These are phyloP conservation scores for Cinara cedri DNA, from an alignment of 2,888 invertebrate species.

Conservation along the genomic window DNA sequence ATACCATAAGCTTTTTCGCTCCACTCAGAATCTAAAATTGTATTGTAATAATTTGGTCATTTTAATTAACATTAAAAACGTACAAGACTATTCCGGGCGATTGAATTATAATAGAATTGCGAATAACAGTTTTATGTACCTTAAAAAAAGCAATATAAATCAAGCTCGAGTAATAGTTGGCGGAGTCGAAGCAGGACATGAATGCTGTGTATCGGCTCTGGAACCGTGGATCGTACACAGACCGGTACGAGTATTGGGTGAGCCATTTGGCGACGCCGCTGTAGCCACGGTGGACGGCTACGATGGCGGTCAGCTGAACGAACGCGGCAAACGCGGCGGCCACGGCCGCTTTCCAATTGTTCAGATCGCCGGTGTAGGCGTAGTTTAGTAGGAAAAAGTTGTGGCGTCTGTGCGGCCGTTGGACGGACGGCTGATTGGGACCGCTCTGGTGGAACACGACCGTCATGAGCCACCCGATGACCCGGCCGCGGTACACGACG, in stretches of 20 bases:
- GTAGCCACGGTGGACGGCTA: constrained; percentile 47
- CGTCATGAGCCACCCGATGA: constrained; percentile 40
- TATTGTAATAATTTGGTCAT: no score
- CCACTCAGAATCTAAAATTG: no score
- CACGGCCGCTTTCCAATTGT: constrained; percentile 46
- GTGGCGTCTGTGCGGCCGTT: not conserved
- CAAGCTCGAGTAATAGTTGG: constrained; percentile 98
- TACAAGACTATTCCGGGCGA: no score
- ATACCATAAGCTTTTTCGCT: no score
- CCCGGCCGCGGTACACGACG: constrained; percentile 51
- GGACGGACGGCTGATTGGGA: not conserved
- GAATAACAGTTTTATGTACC: constrained; percentile 65
- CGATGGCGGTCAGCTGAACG: constrained; percentile 49
- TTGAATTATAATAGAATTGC: no score
- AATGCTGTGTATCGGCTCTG: constrained; percentile 61
- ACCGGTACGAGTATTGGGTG: constrained; percentile 25
- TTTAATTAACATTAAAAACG: no score
- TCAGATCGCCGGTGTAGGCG: constrained; percentile 35
- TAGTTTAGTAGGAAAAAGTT: constrained; percentile 48
- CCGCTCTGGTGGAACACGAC: constrained; percentile 33
- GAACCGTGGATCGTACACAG: constrained; percentile 35
- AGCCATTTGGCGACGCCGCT: constrained; percentile 43
- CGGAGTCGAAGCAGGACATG: constrained; percentile 82
- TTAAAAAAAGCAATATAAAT: constrained; percentile 99
- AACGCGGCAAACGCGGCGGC: constrained; percentile 33